phyloP scores from a whole-genome alignment of 2,113 vertebrate species.

The Lepisosteus oculatus region DNA sequence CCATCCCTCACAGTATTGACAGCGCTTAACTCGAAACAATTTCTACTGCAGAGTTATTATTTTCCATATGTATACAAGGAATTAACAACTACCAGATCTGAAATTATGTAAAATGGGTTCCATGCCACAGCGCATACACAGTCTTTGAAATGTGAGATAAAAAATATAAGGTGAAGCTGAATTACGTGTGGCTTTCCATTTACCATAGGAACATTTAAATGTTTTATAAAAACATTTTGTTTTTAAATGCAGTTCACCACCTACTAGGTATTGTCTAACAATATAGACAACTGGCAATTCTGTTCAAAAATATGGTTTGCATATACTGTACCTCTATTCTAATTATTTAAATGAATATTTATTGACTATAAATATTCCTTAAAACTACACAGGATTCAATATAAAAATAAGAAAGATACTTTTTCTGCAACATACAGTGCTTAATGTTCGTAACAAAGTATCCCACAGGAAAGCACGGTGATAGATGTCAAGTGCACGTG shows the following conservation, averaged over 20 bases:
- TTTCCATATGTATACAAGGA: constrained; percentile 82
- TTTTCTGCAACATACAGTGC: too few species aligned
- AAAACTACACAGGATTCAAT: too few species aligned
- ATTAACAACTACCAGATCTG: constrained; percentile 44
- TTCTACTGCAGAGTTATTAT: constrained; percentile 83
- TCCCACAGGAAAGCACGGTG: too few species aligned
- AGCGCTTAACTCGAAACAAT: constrained; percentile 75
- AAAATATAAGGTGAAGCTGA: not conserved
- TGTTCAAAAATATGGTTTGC: too few species aligned
- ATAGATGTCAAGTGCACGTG: too few species aligned
- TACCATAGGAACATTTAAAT: too few species aligned
- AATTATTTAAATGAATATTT: too few species aligned
- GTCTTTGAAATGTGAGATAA: not conserved
- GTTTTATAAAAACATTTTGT: not conserved
- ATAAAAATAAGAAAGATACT: too few species aligned
- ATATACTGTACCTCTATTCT: too few species aligned
- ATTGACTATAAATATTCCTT: too few species aligned
- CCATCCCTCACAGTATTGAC: constrained; percentile 86
- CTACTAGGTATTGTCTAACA: not conserved
- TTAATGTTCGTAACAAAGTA: too few species aligned
- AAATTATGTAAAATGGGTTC: constrained; percentile 9
- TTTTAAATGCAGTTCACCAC: not conserved
- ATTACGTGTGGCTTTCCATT: not conserved
- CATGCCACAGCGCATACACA: not conserved
- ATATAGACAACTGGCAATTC: too few species aligned